Base-by-base conservation (phyloP, 2,888 invertebrate genomes). In the Antheraea yamamai region DNA sequence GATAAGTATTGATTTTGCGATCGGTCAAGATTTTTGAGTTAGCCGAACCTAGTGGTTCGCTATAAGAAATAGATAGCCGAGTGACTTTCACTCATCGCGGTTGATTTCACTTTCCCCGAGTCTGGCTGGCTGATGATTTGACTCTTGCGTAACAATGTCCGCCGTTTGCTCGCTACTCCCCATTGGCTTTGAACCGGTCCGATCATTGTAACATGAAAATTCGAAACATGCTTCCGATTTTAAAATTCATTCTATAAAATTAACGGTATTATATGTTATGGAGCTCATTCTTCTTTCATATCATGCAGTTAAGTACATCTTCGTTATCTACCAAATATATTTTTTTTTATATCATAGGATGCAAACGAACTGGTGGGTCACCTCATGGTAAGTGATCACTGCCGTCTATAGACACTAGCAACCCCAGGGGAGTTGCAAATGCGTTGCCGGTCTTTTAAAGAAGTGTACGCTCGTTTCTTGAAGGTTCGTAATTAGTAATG, bases 21-120 rank as follows among this genome's bases (percentile, higher is more conserved):
- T 16, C 26, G 64, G 8, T 70, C 70, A 70, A 70, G 70, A 70
- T 39, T 39, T 20, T 26, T 39, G 3, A 39, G 70, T 68, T 66
- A 52, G 30, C 77, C 77, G 76, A 80, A 84, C 82, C 81, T 82
- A 83, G 82, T 81, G 79, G 78, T 82, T 73, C 77, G 77, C 82
- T 87, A 90, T 90, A 86, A 85, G 92, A 92, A 92, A 93, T 92
- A 92, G 91, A 91, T 92, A 94, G 92, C 92, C 85, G 89, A 87
- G 84, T 81, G 82, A 91, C 94, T 94, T 94, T 94, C 94, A 92
- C 94, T 90, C 85, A 88, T 88, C 88, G 88, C 82, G 84, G 81
- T 82, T 81, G 89, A 87, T 90, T 92, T 94, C 92, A 93, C 94
- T 94, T 92, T 92, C 90, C 83, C 87, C 85, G 79, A 79, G 77